Conservation (phyloP, 2,888 invertebrate species). For the Synergus japonicus region DNA sequence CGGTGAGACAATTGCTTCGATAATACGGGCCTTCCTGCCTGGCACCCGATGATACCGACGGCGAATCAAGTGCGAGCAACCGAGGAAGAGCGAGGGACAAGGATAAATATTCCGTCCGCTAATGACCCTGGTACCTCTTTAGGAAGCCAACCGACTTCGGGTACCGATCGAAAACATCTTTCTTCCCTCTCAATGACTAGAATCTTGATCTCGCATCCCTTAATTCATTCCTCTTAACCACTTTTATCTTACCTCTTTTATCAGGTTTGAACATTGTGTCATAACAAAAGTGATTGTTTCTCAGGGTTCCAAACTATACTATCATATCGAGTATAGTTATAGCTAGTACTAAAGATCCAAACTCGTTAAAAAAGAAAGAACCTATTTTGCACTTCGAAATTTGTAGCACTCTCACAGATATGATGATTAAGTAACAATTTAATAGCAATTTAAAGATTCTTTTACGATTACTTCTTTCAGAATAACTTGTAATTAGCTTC, state of each 20-base stretch:
- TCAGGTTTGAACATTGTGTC: neutral
- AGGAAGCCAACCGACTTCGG: slow-evolving; percentile 60
- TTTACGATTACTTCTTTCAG: too few species aligned
- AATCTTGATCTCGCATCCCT: slow-evolving; percentile 45
- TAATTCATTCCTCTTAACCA: neutral
- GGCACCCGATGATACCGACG: slow-evolving; percentile 76
- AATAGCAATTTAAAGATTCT: too few species aligned
- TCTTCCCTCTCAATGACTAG: slow-evolving; percentile 38
- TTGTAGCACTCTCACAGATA: too few species aligned
- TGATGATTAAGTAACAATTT: too few species aligned
- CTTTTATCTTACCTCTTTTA: too few species aligned
- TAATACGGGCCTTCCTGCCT: slow-evolving; percentile 77
- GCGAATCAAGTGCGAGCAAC: slow-evolving; percentile 73
- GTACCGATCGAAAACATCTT: slow-evolving; percentile 64
- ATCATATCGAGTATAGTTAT: too few species aligned
- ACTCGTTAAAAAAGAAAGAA: too few species aligned
- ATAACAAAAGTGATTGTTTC: too few species aligned
- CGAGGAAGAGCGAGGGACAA: slow-evolving; percentile 65
- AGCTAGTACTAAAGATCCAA: too few species aligned
- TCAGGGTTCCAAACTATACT: too few species aligned
- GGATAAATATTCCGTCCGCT: slow-evolving; percentile 69
- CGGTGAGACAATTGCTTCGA: slow-evolving; percentile 76
- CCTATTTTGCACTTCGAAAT: too few species aligned
- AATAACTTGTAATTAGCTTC: neutral
- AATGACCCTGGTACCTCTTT: slow-evolving; percentile 68